phyloP scores from a whole-genome alignment of 1,140 invertebrate genomes.

The Lepidurus couesii region DNA sequence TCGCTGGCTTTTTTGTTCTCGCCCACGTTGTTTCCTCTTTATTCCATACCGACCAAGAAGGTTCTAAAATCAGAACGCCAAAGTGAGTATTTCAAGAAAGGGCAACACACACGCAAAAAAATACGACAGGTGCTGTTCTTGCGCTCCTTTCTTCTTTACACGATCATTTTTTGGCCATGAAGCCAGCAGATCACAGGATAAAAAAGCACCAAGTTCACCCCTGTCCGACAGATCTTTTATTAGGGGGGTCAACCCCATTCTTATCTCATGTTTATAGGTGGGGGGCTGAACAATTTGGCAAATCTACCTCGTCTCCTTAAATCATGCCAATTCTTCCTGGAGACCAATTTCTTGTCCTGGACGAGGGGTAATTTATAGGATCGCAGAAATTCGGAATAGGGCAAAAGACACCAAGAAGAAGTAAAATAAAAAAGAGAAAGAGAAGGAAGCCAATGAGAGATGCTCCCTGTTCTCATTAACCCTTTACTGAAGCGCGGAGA shows the following conservation, averaged over 20 bases:
- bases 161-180: not conserved
- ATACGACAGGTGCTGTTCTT: not conserved
- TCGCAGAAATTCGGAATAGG: not conserved
- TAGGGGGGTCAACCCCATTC: not conserved
- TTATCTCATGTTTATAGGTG: not conserved
- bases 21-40: not conserved
- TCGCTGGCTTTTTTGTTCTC: not conserved
- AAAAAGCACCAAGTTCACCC: no score
- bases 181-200: no score
- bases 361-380: not conserved
- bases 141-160: not conserved
- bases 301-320: not conserved
- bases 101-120: not conserved
- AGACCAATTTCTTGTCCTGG: constrained; percentile 8
- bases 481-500: not conserved
- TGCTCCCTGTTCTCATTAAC: not conserved
- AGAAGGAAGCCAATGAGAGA: not conserved
- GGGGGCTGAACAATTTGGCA: not conserved
- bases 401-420: no score
- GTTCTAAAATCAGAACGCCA: constrained; percentile 13
- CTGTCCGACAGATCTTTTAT: no score
- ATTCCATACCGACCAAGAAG: not conserved
- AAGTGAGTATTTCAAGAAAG: not conserved
- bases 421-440: not conserved
- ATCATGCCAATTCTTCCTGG: constrained; percentile 21